Base-by-base conservation (phyloP, 2,113 vertebrate species). In the Rattus rattus region DNA sequence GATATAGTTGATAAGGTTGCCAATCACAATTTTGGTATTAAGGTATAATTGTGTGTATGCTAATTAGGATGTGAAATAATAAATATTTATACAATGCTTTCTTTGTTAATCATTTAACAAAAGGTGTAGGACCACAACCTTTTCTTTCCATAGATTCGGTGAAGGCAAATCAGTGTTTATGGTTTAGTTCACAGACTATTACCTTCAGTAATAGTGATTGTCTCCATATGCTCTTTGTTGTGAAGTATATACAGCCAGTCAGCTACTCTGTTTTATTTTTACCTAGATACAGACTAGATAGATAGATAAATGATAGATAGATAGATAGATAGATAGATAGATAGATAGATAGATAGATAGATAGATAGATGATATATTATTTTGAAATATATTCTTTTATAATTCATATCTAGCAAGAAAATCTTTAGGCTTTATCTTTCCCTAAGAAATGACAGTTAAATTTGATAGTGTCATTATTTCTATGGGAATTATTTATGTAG, bases 371-470 rank as follows among this genome's bases (percentile, higher is more conserved):
- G 36, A 56, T 73, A 69, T 76, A 52, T 61, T 24, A 39, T 33
- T 94, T 8, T 56, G 26, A 87, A 61, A 19, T 28, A 91, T 76
- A 63, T 26, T 93, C 75, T 92, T 92, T 87, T 28, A 63, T 47
- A 11, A 33, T 69, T 26, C 2, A 63, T 26, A 12, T 88, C 9
- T 52, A 67, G 26, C 10, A 91, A 83, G 26, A 72, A 2, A 22
- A 83, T 63, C 73, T 90, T 69, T 5, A 70, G 36, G 19, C 39
- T 83, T 79, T 75, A 63, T 14, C 76, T 90, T 90, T 65, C 28
- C 49, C 12, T 56, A 30, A 65, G 24, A 94, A 96, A 75, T 95
- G 33, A 84, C 28, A 92, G 39, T 80, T 95, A 61, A 94, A 24
- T 67, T 49, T 88, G 52, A 83, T 92, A 87, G 52, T 65, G 4